Evolutionary conservation across 2,888 invertebrate species (phyloP).

Genomic region (Stegana nigrithorax): DNA sequence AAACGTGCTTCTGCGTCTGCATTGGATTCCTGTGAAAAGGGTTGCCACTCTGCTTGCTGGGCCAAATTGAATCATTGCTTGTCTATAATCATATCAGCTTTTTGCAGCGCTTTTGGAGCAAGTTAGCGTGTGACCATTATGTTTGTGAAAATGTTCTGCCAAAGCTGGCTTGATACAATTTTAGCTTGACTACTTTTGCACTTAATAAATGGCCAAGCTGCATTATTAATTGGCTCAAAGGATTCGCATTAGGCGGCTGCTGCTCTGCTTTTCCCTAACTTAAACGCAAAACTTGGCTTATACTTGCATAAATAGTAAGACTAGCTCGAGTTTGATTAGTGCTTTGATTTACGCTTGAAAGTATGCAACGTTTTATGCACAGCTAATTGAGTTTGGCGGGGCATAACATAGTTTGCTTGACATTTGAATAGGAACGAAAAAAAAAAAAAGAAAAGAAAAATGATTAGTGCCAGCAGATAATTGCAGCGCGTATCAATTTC

Average conservation of each 20-base stretch:
- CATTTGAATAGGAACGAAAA: background rate
- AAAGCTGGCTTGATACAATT: constrained; percentile 67
- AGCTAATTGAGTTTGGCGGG: constrained; percentile 10
- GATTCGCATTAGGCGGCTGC: constrained; percentile 20
- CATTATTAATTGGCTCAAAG: constrained; percentile 66
- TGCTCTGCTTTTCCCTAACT: too few species aligned
- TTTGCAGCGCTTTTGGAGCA: background rate
- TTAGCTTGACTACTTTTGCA: constrained; percentile 69
- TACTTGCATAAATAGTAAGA: too few species aligned
- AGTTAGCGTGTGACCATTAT: background rate
- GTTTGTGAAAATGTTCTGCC: constrained; percentile 35
- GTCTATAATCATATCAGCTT: constrained; percentile 10
- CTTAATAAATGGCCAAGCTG: constrained; percentile 69
- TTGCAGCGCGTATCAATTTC: constrained; percentile 38
- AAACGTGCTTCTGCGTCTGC: constrained; percentile 31
- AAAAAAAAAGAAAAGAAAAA: constrained; percentile 32
- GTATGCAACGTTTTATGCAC: constrained; percentile 41
- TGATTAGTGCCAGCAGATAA: constrained; percentile 51
- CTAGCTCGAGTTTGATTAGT: background rate
- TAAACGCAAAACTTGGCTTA: too few species aligned
- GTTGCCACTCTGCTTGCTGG: constrained; percentile 3
- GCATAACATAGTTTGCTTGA: background rate
- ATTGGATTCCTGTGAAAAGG: too few species aligned
- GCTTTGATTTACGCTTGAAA: constrained; percentile 28
- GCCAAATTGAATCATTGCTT: background rate